Evolutionary conservation across 1,140 invertebrate genomes (phyloP).

Genomic region (Geopemphigus sp.): DNA sequence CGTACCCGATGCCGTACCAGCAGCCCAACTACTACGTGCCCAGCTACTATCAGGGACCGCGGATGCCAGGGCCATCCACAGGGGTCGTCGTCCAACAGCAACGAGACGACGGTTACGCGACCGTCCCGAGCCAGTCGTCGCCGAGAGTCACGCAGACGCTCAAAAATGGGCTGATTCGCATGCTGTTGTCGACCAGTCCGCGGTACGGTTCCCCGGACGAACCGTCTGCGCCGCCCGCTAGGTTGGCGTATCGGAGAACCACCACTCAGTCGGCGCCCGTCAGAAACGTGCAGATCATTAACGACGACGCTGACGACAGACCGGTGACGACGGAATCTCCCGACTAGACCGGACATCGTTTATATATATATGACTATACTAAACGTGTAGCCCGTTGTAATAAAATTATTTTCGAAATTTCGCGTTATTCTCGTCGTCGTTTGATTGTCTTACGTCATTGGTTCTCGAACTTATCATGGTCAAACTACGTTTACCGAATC

Average conservation of each 20-base stretch:
- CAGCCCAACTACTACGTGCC: slow-evolving; percentile 35
- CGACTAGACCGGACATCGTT: slow-evolving; percentile 15
- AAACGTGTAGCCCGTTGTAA: too few species aligned
- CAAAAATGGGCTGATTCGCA: slow-evolving; percentile 50
- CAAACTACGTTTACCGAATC: too few species aligned
- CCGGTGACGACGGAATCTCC: slow-evolving; percentile 39
- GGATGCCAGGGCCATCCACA: not conserved
- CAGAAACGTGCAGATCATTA: slow-evolving; percentile 52
- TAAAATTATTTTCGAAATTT: too few species aligned
- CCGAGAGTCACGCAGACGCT: slow-evolving; percentile 38
- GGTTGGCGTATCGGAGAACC: not conserved
- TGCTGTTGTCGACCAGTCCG: slow-evolving; percentile 51
- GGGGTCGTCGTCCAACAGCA: slow-evolving; percentile 30
- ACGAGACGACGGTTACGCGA: slow-evolving; percentile 29
- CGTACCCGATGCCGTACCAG: slow-evolving; percentile 26
- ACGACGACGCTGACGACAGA: not conserved
- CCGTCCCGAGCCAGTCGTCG: not conserved
- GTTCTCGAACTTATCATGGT: too few species aligned
- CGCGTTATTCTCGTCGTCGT: too few species aligned
- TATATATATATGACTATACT: too few species aligned
- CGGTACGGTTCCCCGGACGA: slow-evolving; percentile 36
- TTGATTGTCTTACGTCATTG: too few species aligned
- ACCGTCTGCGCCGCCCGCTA: not conserved
- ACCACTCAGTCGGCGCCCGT: slow-evolving; percentile 41
- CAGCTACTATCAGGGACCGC: slow-evolving; percentile 27